These are phyloP conservation scores for Pungitius pungitius DNA, from an alignment of 2,113 vertebrate genomes.

Conservation along the genomic window DNA sequence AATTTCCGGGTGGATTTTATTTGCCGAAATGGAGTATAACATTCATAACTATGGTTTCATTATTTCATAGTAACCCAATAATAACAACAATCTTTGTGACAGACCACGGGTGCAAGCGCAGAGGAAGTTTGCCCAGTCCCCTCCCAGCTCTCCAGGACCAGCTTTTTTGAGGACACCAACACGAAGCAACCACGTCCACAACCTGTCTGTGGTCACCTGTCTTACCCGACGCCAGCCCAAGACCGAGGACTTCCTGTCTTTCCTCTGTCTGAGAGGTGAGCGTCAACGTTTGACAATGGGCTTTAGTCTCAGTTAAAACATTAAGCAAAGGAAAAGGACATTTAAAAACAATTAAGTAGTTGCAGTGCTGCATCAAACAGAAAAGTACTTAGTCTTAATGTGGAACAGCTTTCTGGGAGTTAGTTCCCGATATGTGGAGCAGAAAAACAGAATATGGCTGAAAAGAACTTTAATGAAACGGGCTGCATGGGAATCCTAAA, in stretches of 20 bases:
- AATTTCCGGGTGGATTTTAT: background rate
- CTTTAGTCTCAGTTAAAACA: background rate
- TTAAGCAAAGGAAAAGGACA: too few species aligned
- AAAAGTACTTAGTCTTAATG: too few species aligned
- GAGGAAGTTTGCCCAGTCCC: constrained; percentile 71
- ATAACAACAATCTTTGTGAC: too few species aligned
- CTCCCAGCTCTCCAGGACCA: constrained; percentile 56
- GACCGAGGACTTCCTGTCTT: constrained; percentile 71
- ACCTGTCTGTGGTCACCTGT: constrained; percentile 46
- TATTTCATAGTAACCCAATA: background rate
- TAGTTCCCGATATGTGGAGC: background rate
- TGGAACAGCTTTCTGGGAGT: too few species aligned
- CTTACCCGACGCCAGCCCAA: constrained; percentile 58
- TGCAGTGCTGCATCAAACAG: too few species aligned
- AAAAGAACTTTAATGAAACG: too few species aligned
- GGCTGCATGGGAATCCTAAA: background rate
- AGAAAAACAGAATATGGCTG: background rate
- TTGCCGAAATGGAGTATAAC: background rate
- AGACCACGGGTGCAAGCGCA: constrained; percentile 66
- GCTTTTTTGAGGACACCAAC: constrained; percentile 10
- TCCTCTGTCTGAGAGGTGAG: constrained; percentile 69
- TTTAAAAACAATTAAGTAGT: too few species aligned
- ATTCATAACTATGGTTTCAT: background rate
- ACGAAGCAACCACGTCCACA: constrained; percentile 38
- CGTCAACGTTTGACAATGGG: too few species aligned